phyloP scores from a whole-genome alignment of 2,797 vertebrate genomes.

The Neoniphon sammara region DNA sequence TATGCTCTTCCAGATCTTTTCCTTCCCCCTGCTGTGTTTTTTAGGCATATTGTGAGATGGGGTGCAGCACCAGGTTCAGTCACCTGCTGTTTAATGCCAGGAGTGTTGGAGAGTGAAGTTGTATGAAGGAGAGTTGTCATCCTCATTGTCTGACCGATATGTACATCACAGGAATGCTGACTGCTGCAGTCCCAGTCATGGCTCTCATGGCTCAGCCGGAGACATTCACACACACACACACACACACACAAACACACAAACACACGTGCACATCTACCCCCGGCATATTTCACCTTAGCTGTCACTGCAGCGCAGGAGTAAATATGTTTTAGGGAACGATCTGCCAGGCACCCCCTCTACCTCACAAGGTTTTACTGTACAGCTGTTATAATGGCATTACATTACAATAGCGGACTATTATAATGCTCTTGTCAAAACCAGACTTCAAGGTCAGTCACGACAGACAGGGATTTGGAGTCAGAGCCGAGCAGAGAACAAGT shows the following conservation, averaged over 20 bases:
- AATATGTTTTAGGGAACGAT: constrained; percentile 73
- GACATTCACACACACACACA: too few relatives aligned
- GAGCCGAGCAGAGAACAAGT: constrained; percentile 63
- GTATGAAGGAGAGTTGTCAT: constrained; percentile 19
- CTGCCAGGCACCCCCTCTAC: constrained; percentile 53
- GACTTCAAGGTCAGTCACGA: constrained; percentile 73
- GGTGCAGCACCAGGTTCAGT: constrained; percentile 22
- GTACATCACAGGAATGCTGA: constrained; percentile 33
- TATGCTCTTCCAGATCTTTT: not conserved
- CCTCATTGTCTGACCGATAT: constrained; percentile 32
- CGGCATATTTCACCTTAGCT: constrained; percentile 49
- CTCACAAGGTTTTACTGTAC: constrained; percentile 49
- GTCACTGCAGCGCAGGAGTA: constrained; percentile 60
- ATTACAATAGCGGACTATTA: constrained; percentile 19
- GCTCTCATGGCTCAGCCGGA: constrained; percentile 28
- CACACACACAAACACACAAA: not conserved
- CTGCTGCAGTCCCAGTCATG: constrained; percentile 21
- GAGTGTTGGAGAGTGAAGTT: constrained; percentile 8
- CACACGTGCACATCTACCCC: constrained; percentile 45
- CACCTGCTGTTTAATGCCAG: constrained; percentile 36
- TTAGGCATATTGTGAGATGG: constrained; percentile 24
- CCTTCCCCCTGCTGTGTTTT: not conserved
- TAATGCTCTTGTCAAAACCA: constrained; percentile 56
- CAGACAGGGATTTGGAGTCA: constrained; percentile 62
- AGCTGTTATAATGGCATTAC: constrained; percentile 66